Evolutionary conservation across 2,113 vertebrate genomes (phyloP), one percentile per base, ranked within the genome.

Genomic region (Pomatostomus ruficeps): DNA sequence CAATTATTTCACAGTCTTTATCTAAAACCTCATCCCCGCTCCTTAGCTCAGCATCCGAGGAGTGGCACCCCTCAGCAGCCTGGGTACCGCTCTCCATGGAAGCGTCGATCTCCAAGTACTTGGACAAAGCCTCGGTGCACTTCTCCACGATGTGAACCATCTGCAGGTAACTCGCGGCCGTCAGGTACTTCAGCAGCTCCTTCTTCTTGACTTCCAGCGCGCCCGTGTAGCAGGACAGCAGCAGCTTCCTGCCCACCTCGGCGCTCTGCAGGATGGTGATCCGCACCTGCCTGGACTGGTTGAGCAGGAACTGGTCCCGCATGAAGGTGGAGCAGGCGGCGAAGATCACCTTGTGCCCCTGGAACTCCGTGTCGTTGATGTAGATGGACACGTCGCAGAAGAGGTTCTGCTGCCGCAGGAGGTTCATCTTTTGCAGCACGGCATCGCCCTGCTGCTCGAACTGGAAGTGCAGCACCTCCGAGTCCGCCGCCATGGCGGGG

Each of bases 81-180:
- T 95, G 94, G 11, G 38, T 22, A 8, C 85, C 43, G 8, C 93
- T 97, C 95, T 98, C 97, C 96, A 98, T 86, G 46, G 97, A 89
- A 23, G 97, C 95, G 2, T 98, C 98, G 26, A 97, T 97, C 87
- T 98, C 98, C 71, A 98, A 51, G 87, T 98, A 98, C 26, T 97
- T 98, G 3, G 98, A 98, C 74, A 98, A 88, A 33, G 98, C 98
- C 82, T 98, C 98, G 4, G 98, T 98, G 65, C 98, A 98, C 71
- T 98, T 98, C 81, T 98, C 98, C 71, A 98, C 98, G 33, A 98
- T 98, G 85, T 98, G 98, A 62, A 98, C 98, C 98, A 98, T 98
- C 89, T 98, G 98, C 61, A 98, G 97, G 6, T 98, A 98, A 86
- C 98, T 98, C 4, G 98, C 98, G 4, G 98, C 98, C 1, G 98